Evolutionary conservation across 2,797 vertebrate species (phyloP).

Genomic region (Diplodus puntazzo): DNA sequence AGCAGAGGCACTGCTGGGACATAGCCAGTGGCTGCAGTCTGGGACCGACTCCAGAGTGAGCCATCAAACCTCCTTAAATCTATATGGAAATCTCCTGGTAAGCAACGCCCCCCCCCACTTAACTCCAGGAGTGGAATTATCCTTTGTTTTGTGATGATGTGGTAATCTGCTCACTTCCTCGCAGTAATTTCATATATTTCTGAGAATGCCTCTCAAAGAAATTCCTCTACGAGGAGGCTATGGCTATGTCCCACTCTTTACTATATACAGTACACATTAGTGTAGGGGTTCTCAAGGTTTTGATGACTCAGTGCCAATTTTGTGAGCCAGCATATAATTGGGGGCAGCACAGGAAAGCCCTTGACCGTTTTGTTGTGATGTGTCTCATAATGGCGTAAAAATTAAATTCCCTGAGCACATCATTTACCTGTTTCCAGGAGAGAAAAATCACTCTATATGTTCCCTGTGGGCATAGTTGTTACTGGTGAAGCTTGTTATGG

Average conservation of each 20-base stretch:
- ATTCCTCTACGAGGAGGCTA: not conserved
- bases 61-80: conserved; percentile 46
- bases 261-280: too few species aligned
- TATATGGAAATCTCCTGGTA: conserved; percentile 39
- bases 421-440: too few species aligned
- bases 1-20: conserved; percentile 50
- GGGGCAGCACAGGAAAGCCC: too few species aligned
- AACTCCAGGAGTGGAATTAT: conserved; percentile 24
- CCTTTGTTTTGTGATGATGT: conserved; percentile 10
- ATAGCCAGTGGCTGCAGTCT: conserved; percentile 44
- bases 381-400: too few species aligned
- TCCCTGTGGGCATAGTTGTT: too few species aligned
- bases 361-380: too few species aligned
- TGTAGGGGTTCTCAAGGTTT: too few species aligned
- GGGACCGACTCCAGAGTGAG: conserved; percentile 62
- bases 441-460: too few species aligned
- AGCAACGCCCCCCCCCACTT: conserved; percentile 10
- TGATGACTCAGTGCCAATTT: too few species aligned
- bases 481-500: too few species aligned
- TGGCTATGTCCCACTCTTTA: not conserved
- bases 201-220: not conserved
- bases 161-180: not conserved
- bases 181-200: not conserved
- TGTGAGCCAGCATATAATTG: too few species aligned
- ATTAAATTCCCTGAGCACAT: too few species aligned